Evolutionary conservation across 2,113 vertebrate species (phyloP), one percentile per base, ranked within the genome.

Genomic region (Clarias gariepinus): DNA sequence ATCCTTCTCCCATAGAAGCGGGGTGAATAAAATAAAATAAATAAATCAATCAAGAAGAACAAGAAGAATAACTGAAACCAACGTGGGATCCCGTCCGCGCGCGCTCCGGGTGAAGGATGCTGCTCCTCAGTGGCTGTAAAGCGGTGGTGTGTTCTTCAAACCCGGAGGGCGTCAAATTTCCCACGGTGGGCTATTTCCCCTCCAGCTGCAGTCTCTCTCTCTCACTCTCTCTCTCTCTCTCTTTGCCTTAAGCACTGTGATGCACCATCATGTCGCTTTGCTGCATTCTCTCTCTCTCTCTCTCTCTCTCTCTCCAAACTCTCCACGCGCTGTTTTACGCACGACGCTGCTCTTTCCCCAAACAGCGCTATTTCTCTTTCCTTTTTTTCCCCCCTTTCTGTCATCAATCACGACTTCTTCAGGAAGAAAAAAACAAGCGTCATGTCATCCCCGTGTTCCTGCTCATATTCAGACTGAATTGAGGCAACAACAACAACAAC

Each of bases 231-330:
- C 52, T 73, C 66, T 41, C 82, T 84, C 68, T 84, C 28, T 58
- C 53, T 73, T 30, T 88, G 55, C 36, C 36, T 74, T 82, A 87
- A 74, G 85, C 69, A 33, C 85, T 66, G 85, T 86, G 87, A 82
- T 85, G 90, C 91, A 90, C 88, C 91, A 87, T 87, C 90, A 85
- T 92, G 89, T 92, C 83, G 89, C 88, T 91, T 88, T 81, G 88
- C 91, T 90, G 92, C 82, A 78, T 41, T n/a, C 78, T 81, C 57
- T 81, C 78, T 81, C 57, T 81, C 78, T 61, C 78, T 80, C 78
- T 80, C 78, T 80, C 57, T 80, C 82, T 88, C 79, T 64, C 55
- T 36, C 57, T 55, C 81, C 71, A 82, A 87, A 83, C 81, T 87
- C 80, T 77, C 60, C 68, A 66, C 25, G 64, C 68, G 18, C 81